Evolutionary conservation across 2,888 invertebrate genomes (phyloP).

Genomic region (Bombyx huttoni): DNA sequence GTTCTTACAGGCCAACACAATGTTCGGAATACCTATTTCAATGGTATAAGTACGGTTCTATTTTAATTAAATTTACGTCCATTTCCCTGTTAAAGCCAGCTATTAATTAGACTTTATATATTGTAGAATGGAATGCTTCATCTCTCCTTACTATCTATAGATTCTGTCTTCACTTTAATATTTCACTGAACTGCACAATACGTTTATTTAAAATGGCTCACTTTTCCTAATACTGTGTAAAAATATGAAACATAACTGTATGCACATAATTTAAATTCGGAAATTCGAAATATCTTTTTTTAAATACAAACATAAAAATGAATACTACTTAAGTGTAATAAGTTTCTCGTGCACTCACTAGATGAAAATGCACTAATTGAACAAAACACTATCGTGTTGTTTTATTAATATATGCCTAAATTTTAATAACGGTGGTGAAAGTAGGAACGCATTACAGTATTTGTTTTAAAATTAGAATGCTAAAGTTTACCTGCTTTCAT

Average conservation of each 20-base stretch:
- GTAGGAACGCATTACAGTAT: slow-evolving; percentile 20
- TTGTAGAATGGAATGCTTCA: slow-evolving; percentile 71
- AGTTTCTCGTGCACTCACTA: slow-evolving; percentile 41
- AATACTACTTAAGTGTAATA: slow-evolving; percentile 17
- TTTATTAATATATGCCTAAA: slow-evolving; percentile 17
- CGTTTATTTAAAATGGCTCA: slow-evolving; percentile 71
- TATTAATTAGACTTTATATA: slow-evolving; percentile 56
- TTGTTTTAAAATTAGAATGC: slow-evolving; percentile 1
- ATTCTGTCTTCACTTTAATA: slow-evolving; percentile 60
- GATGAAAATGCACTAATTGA: slow-evolving; percentile 39
- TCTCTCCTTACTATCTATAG: slow-evolving; percentile 66
- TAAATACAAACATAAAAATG: slow-evolving; percentile 27
- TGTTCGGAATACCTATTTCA: slow-evolving; percentile 25
- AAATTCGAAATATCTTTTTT: slow-evolving; percentile 23
- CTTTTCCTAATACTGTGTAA: slow-evolving; percentile 60
- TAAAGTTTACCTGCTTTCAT: slow-evolving; percentile 30
- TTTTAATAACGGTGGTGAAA: slow-evolving; percentile 25
- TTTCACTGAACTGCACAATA: slow-evolving; percentile 69
- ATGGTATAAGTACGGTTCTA: slow-evolving; percentile 32
- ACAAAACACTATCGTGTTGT: slow-evolving; percentile 19
- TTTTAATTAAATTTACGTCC: slow-evolving; percentile 51
- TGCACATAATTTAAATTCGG: slow-evolving; percentile 49
- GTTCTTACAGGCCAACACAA: slow-evolving; percentile 31
- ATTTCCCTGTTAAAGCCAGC: slow-evolving; percentile 72
- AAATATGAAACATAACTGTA: slow-evolving; percentile 37